phyloP scores from a whole-genome alignment of 2,797 vertebrate species.

The Micropoecilia bifurca region DNA sequence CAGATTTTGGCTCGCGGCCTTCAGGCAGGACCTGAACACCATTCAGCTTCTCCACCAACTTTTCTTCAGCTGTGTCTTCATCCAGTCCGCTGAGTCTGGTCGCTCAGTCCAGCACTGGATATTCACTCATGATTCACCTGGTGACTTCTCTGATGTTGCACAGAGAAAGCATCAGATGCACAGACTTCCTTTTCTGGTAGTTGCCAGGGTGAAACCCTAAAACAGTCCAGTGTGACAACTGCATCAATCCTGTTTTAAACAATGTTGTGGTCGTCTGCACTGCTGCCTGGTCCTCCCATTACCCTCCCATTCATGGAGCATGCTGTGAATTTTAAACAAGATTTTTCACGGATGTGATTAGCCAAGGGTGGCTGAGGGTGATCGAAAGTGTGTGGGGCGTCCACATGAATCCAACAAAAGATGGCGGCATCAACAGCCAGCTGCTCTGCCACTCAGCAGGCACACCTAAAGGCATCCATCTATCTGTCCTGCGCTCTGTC shows the following conservation, averaged over 20 bases:
- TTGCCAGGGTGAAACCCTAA: conserved; percentile 20
- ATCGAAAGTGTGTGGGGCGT: conserved; percentile 28
- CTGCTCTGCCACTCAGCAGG: conserved; percentile 56
- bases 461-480: conserved; percentile 67
- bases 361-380: conserved; percentile 12
- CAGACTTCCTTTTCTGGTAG: conserved; percentile 36
- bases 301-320: conserved; percentile 13
- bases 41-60: conserved; percentile 59
- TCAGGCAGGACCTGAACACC: conserved; percentile 62
- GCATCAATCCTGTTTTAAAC: conserved; percentile 53
- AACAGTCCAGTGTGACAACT: conserved; percentile 29
- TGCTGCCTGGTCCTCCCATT: not conserved
- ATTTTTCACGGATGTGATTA: conserved; percentile 17
- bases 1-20: conserved; percentile 72
- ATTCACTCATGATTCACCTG: conserved; percentile 27
- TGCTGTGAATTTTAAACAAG: conserved; percentile 45
- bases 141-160: not conserved
- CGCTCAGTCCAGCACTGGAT: conserved; percentile 15
- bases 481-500: conserved; percentile 60
- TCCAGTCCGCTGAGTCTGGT: conserved; percentile 19
- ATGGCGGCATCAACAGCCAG: conserved; percentile 53
- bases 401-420: conserved; percentile 60
- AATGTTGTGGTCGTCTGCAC: conserved; percentile 26
- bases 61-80: conserved; percentile 53
- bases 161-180: conserved; percentile 19